phyloP scores from a whole-genome alignment of 1,140 invertebrate genomes.

The Platyscapa corneri region DNA sequence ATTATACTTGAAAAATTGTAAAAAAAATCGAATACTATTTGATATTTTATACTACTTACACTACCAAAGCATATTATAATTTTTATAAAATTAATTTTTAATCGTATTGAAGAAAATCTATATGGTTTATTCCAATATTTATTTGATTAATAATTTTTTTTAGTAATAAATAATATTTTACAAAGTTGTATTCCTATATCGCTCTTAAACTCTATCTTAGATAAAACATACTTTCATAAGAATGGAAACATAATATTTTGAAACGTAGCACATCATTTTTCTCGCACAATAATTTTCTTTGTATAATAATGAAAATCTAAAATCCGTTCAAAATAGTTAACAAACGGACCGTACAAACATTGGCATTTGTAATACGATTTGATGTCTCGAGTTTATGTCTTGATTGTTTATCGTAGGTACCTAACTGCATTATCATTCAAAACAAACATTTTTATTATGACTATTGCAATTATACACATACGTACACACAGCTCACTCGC shows the following conservation, averaged over 20 bases:
- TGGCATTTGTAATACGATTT: conserved; percentile 12
- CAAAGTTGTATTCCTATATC: neutral
- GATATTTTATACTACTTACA: conserved; percentile 17
- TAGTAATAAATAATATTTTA: neutral
- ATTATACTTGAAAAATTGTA: conserved; percentile 40
- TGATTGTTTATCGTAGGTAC: neutral
- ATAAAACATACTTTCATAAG: conserved; percentile 15
- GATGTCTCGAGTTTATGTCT: neutral
- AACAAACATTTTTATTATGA: neutral
- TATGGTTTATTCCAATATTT: neutral
- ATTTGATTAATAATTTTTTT: neutral
- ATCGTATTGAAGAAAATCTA: neutral
- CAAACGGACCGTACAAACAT: neutral
- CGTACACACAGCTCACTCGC: too few species aligned
- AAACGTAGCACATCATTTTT: conserved; percentile 53
- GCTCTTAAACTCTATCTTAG: neutral
- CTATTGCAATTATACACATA: too few species aligned
- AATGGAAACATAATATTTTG: conserved; percentile 21
- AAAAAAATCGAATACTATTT: conserved; percentile 33
- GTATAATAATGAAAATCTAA: neutral
- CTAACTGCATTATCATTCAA: neutral
- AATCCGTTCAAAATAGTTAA: neutral
- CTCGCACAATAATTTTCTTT: conserved; percentile 33
- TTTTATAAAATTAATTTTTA: neutral
- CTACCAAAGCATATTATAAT: conserved; percentile 9